Evolutionary conservation across 2,113 vertebrate genomes (phyloP), one percentile per base, ranked within the genome.

Genomic region (Labeo rohita): DNA sequence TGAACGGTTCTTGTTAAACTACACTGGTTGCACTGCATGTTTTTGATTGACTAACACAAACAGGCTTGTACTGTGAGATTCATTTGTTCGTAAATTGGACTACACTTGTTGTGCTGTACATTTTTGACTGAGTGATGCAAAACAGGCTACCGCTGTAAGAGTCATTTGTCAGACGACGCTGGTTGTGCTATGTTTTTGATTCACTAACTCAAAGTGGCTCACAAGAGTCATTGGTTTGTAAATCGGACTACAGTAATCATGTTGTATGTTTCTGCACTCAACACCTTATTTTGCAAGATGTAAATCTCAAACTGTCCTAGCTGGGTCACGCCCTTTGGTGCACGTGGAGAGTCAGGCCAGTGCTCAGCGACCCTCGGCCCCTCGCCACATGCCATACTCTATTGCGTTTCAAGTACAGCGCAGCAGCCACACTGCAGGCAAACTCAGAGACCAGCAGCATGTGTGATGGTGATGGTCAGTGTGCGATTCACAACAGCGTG

Each of bases 351-450:
- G n/a, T 54, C 49, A 13, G 66, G 66, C 34, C 66, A 72, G 34
- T 23, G 80, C 45, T 70, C 80, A 7, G 47, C 23, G 10, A 39
- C 80, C 80, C 65, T 68, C 3, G 9, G 8, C 49, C 65, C 49
- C 65, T 52, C 6, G 18, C 28, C 80, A 21, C 80, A 83, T 83
- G 80, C 80, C 80, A 72, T 50, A 72, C 28, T 52, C 65, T 11
- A n/a, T 83, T 11, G 49, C 66, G 23, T 72, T 83, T 66, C 23
- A 36, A 82, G 47, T 47, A 50, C 80, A 68, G 15, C 3, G 2
- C 16, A 43, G 34, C 50, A 72, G 81, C 66, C 66, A 56, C 81
- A 83, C 81, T 39, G 66, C 66, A 72, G 81, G 81, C 81, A 1
- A 56, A 11, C 66, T 72, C 23, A 7, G 18, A 72, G 49, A 72